Percentiles rank a stretch among this genome's conserved stretches.
Evolutionary conservation across 2,888 invertebrate species (phyloP).

Genomic region (Deladenus siricidicola): DNA sequence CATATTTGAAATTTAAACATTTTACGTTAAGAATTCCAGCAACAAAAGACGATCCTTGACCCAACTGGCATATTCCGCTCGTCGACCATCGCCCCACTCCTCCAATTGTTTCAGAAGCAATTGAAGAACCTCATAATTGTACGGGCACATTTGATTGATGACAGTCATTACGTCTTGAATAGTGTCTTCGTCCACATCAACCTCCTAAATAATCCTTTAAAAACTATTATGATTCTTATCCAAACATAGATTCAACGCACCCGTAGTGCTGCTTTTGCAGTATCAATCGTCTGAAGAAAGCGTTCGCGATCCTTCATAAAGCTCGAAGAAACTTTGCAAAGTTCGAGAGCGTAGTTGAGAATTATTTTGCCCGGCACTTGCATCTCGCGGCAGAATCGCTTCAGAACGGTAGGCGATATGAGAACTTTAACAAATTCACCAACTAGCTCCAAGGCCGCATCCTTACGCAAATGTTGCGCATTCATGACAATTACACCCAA

Average conservation of each 20-base stretch:
- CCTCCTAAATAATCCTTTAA: constrained; percentile 5
- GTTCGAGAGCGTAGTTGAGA: constrained; percentile 15
- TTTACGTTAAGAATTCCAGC: constrained; percentile 9
- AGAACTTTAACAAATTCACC: constrained; percentile 19
- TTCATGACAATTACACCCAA: constrained; percentile 4
- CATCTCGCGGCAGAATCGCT: constrained; percentile 12
- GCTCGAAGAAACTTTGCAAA: constrained; percentile 15
- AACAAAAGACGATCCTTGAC: constrained; percentile 7
- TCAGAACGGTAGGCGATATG: constrained; percentile 17
- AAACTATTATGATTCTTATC: background rate
- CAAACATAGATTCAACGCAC: background rate
- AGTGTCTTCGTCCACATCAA: background rate
- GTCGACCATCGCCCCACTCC: background rate
- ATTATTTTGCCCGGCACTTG: background rate
- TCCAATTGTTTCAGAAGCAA: constrained; percentile 16
- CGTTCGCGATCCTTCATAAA: constrained; percentile 2
- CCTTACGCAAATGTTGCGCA: constrained; percentile 8
- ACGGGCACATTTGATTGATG: constrained; percentile 32
- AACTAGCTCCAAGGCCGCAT: constrained; percentile 11
- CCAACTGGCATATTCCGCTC: background rate
- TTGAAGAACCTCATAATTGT: constrained; percentile 31
- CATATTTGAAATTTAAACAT: background rate
- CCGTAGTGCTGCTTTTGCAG: constrained; percentile 7
- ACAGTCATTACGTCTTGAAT: constrained; percentile 11
- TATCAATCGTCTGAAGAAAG: constrained; percentile 14